Evolutionary conservation across 2,888 invertebrate species (phyloP).

Genomic region (Epistrophe grossulariae): DNA sequence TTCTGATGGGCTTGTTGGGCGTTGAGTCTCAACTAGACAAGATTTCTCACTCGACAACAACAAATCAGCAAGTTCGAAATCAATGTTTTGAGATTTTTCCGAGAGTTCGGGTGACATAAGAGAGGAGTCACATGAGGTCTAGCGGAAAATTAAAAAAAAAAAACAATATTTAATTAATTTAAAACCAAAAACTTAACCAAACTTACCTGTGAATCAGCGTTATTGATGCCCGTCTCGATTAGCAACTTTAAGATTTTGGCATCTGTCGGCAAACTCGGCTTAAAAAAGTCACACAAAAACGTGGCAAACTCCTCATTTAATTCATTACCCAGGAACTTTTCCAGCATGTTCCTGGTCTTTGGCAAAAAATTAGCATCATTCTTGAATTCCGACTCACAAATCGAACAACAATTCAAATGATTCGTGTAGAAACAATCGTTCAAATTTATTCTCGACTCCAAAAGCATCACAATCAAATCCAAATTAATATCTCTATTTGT

Average conservation of each 20-base stretch:
- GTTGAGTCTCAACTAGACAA: constrained; percentile 82
- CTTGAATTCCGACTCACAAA: constrained; percentile 83
- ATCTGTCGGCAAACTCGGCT: constrained; percentile 88
- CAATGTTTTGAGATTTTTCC: constrained; percentile 83
- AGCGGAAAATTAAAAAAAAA: constrained; percentile 36
- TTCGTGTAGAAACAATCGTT: constrained; percentile 84
- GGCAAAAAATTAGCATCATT: constrained; percentile 82
- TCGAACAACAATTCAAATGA: constrained; percentile 84
- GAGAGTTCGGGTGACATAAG: constrained; percentile 83
- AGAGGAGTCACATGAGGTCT: constrained; percentile 83
- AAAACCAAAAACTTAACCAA: neutral
- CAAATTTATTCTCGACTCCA: constrained; percentile 83
- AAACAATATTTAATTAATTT: neutral
- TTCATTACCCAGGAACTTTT: constrained; percentile 83
- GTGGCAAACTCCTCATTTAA: constrained; percentile 82
- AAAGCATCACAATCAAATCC: constrained; percentile 82
- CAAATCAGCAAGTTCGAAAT: constrained; percentile 83
- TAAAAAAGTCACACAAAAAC: constrained; percentile 85
- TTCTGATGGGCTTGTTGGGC: constrained; percentile 82
- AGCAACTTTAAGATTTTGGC: constrained; percentile 89
- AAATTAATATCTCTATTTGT: constrained; percentile 81
- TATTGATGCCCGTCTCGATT: constrained; percentile 89
- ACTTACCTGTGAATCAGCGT: constrained; percentile 82
- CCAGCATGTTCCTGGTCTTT: constrained; percentile 82
- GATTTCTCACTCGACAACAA: constrained; percentile 83